Evolutionary conservation across 2,888 invertebrate species (phyloP).

Genomic region (Encarsia formosa): DNA sequence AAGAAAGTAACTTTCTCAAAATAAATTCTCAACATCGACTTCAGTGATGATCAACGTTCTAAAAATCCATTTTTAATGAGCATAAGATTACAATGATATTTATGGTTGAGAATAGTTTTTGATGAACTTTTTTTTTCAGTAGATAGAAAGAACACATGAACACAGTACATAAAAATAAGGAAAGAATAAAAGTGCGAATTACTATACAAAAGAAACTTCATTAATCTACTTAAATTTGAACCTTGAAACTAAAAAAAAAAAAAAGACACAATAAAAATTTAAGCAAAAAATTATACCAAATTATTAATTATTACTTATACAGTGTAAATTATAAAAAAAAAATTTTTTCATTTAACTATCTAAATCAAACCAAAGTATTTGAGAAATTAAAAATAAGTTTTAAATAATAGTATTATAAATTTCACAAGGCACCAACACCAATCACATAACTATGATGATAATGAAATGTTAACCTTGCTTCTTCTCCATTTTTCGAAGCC

Average conservation of each 20-base stretch:
- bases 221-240: slow-evolving; percentile 17
- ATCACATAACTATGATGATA: slow-evolving; percentile 34
- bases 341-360: not conserved
- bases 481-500: slow-evolving; percentile 43
- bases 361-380: not conserved
- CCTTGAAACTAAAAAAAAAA: slow-evolving; percentile 12
- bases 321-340: not conserved
- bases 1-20: no score
- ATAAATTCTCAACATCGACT: no score
- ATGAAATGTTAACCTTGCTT: slow-evolving; percentile 46
- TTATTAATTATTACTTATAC: not conserved
- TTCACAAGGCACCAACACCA: slow-evolving; percentile 35
- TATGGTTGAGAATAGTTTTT: no score
- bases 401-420: slow-evolving; percentile 2
- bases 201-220: slow-evolving; percentile 25
- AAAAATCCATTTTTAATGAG: no score
- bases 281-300: not conserved
- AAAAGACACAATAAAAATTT: not conserved
- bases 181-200: slow-evolving; percentile 22
- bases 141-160: no score
- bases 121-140: no score
- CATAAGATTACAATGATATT: no score
- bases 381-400: not conserved
- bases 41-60: no score
- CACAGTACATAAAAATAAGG: not conserved